Conservation (phyloP, 2,113 vertebrate genomes). For the Colossoma macropomum region DNA sequence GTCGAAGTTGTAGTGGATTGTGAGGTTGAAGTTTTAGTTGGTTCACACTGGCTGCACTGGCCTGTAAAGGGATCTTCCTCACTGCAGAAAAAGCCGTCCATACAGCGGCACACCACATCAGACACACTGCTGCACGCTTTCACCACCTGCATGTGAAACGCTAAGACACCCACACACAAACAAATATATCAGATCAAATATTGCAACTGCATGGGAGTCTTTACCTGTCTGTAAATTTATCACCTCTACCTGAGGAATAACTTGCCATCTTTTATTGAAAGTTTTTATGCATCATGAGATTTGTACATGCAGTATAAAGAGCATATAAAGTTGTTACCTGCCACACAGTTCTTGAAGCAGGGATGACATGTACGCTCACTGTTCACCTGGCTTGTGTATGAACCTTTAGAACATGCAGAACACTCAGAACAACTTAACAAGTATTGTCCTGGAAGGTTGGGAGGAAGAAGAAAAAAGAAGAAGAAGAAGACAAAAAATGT, state of each 20-base stretch:
- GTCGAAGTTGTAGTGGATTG: neutral
- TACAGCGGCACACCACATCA: conserved; percentile 47
- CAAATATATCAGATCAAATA: neutral
- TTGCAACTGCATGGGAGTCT: neutral
- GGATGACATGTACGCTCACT: conserved; percentile 50
- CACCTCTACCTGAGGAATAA: no score
- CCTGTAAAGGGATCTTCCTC: rapidly evolving
- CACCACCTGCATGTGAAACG: conserved; percentile 26
- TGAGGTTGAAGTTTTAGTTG: neutral
- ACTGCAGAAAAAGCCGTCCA: conserved; percentile 23
- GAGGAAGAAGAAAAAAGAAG: neutral
- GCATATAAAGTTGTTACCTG: conserved; percentile 56
- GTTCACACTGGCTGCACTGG: neutral
- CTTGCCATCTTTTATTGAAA: neutral
- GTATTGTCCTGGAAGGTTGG: conserved; percentile 3
- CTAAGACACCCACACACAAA: conserved; percentile 28
- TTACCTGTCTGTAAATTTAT: no score
- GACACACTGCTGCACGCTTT: conserved; percentile 19
- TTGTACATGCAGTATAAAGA: neutral
- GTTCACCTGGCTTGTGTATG: conserved; percentile 55
- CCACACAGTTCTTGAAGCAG: conserved; percentile 69
- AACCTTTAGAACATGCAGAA: conserved; percentile 39
- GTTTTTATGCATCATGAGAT: neutral
- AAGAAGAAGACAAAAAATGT: conserved; percentile 15
- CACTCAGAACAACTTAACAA: conserved; percentile 23